Base-by-base conservation (phyloP, 1,140 invertebrate genomes). In the Medauroidea extradentata region DNA sequence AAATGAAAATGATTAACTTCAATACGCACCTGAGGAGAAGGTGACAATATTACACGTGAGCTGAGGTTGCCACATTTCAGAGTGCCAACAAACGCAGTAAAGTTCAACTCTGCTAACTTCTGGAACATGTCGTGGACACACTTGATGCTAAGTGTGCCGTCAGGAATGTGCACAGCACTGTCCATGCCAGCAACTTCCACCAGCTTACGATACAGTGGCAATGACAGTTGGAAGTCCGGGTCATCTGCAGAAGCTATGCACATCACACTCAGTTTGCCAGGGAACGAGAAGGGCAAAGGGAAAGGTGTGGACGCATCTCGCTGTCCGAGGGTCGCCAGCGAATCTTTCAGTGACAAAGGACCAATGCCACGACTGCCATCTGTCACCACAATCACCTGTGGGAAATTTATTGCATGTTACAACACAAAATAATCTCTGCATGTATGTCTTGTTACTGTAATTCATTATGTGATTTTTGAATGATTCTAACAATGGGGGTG, bases 321-420 rank as follows among this genome's bases (percentile, higher is more conserved):
- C 73, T 71, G 70, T 69, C 78, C 63, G 66, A 68, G 21, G 0
- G 67, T 71, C 16, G 65, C 64, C 51, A 82, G 68, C 52, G 79
- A 82, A 62, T 78, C 74, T 29, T 74, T 75, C 18, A 86, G 68
- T 14, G 83, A 84, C 69, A 85, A 83, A 23, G 81, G 65, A 34
- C 88, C 88, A 57, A 86, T 77, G 18, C 87, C 86, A 60, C 83
- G 79, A 69, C 81, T 87, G 11, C 91, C 90, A 82, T 94, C 91
- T 38, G 91, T 93, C 9, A 94, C 79, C 61, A 94, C 67, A 48
- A 89, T 73, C 38, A 85, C 75, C 82, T 85, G 67, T 18, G 79
- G 74, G 54, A 52, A 52, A 18, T 13, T 38, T 11, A 29, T 24
- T 52, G n/a, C n/a, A n/a, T n/a, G n/a, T n/a, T n/a, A n/a, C n/a